Percentiles rank a stretch among this genome's conserved stretches.
These are phyloP conservation scores for Neoitamus cyanurus DNA, from an alignment of 2,888 invertebrate species.

Conservation along the genomic window DNA sequence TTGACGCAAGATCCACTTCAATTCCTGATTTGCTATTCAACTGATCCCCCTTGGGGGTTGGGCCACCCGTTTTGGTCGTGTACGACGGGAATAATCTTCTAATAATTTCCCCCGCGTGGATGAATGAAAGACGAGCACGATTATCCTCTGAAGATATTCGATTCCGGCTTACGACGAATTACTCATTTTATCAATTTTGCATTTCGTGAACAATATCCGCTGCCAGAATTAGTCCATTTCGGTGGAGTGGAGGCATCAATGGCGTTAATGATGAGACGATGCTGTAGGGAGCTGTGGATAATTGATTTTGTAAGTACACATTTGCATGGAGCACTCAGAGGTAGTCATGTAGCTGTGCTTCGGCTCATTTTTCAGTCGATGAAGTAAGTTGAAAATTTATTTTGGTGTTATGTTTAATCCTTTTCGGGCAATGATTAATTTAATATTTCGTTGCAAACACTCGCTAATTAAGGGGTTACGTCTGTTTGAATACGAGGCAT, in stretches of 20 bases:
- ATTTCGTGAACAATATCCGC: neutral
- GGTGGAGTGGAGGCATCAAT: neutral
- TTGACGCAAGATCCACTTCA: slow-evolving; percentile 31
- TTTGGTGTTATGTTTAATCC: too few relatives aligned
- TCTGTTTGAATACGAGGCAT: too few relatives aligned
- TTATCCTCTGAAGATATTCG: neutral
- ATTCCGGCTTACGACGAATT: neutral
- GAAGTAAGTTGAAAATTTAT: too few relatives aligned
- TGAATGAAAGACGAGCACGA: neutral
- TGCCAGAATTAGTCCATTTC: neutral
- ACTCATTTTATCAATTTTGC: neutral
- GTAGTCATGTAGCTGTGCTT: too few relatives aligned
- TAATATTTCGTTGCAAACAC: too few relatives aligned
- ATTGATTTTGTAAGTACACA: too few relatives aligned
- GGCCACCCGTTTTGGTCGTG: neutral
- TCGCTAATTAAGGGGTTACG: too few relatives aligned
- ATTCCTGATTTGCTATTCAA: neutral
- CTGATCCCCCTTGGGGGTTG: neutral
- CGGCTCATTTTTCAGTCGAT: too few relatives aligned
- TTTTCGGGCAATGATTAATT: too few relatives aligned
- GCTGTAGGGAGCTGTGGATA: neutral
- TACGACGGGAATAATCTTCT: neutral
- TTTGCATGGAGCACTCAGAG: too few relatives aligned
- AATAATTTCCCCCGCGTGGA: neutral
- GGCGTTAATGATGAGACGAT: neutral